Evolutionary conservation across 2,888 invertebrate genomes (phyloP).

Genomic region (Lordiphosa fenestrarum): DNA sequence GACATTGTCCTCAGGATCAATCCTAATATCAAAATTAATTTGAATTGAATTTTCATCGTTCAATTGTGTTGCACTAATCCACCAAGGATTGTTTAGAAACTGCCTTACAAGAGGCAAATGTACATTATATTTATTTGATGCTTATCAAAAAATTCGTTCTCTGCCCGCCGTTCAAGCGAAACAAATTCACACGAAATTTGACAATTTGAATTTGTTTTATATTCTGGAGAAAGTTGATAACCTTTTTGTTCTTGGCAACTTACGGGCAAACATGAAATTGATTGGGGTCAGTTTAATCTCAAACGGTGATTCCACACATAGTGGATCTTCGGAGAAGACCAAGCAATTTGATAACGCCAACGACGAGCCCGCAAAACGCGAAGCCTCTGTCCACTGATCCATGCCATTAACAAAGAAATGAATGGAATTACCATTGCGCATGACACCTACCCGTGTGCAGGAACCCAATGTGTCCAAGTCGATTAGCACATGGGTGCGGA

Average conservation of each 20-base stretch:
- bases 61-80: no score
- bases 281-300: constrained; percentile 79
- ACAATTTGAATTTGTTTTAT: no score
- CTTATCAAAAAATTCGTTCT: no score
- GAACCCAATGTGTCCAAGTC: constrained; percentile 91
- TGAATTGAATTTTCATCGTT: no score
- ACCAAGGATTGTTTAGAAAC: no score
- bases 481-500: constrained; percentile 91
- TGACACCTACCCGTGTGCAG: constrained; percentile 91
- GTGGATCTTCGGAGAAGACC: constrained; percentile 79
- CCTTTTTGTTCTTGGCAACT: constrained; percentile 2
- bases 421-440: constrained; percentile 91
- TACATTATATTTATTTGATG: no score
- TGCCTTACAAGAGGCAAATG: no score
- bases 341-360: constrained; percentile 79
- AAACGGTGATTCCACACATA: constrained; percentile 79
- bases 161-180: no score
- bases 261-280: constrained; percentile 80
- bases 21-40: no score
- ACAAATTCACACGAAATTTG: no score
- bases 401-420: constrained; percentile 92
- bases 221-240: no score
- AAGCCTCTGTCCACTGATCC: constrained; percentile 77
- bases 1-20: no score
- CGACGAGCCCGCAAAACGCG: constrained; percentile 74